Evolutionary conservation across 1,140 invertebrate species (phyloP).

Genomic region (Atta texana): DNA sequence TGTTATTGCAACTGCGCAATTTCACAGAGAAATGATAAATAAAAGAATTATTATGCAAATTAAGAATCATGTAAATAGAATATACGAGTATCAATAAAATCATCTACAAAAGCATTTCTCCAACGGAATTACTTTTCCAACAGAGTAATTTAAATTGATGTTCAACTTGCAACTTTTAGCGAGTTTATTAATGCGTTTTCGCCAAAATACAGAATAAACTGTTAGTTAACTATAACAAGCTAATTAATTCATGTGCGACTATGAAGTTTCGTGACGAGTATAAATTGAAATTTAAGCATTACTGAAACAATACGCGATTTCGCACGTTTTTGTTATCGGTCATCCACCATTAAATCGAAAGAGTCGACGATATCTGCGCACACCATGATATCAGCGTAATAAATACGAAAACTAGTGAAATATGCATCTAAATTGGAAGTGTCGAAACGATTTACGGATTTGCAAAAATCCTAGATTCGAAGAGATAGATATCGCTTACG

Average conservation of each 20-base stretch:
- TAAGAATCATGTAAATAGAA: background rate
- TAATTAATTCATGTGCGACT: conserved; percentile 60
- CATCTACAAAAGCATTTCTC: background rate
- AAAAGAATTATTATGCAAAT: conserved; percentile 11
- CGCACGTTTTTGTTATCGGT: background rate
- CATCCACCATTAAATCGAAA: background rate
- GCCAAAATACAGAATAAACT: background rate
- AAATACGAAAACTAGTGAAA: conserved; percentile 26
- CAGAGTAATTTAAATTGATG: background rate
- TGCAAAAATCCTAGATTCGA: background rate
- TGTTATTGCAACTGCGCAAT: background rate
- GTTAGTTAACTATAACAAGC: conserved; percentile 49
- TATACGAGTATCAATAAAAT: background rate
- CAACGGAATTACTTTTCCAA: background rate
- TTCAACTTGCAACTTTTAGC: background rate
- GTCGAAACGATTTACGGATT: background rate
- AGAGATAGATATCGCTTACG: background rate
- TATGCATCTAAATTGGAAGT: background rate
- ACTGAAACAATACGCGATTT: conserved; percentile 11
- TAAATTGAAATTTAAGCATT: conserved; percentile 43
- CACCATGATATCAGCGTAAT: background rate
- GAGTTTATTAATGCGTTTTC: conserved; percentile 4
- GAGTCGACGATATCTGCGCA: background rate
- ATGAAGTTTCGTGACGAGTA: background rate
- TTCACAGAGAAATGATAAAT: conserved; percentile 19